Base-by-base conservation (phyloP, 2,797 vertebrate species). In the Huso huso region DNA sequence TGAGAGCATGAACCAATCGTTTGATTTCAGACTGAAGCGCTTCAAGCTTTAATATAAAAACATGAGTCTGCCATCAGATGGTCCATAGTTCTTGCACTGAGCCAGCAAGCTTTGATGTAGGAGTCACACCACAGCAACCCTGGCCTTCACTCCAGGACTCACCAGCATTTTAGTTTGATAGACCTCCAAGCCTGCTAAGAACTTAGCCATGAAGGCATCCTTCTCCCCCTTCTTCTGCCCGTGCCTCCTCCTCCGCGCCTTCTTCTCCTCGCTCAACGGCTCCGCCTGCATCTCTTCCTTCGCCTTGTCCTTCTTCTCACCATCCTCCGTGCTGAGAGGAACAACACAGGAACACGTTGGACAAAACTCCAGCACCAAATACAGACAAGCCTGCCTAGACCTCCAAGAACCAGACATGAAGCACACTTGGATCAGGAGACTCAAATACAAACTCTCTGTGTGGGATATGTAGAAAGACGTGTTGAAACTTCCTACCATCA, bases 81-180 rank as follows among this genome's bases (percentile, higher is more conserved):
- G 15, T 53, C 7, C 50, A 63, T 2, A 51, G 15, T 55, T 8
- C 10, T 10, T 59, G 13, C 10, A 50, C 18, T 60, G 7, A 59
- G 52, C 12, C 52, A 53, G 52, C 51, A 53, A 53, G 37, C 37
- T 37, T 37, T 37, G 37, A 37, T 37, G 5, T 37, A 37, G 37
- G 37, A 37, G 37, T 37, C 37, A 37, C 37, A 37, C 37, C 37
- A 37, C 37, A 37, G 37, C 1, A 37, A 37, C 37, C 37, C 37
- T 37, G 37, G 3, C 37, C 37, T 37, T 37, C 37, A 37, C 48
- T 6, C 64, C 60, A 12, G 10, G 37, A 37, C 92, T 86, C 77
- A 98, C 97, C 84, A 99, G 87, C 80, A 93, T 91, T 83, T 96
- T 99, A 64, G 91, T 97, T 86, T 99, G 96, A 81, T 99, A 97